A percentile compares a stretch with the other conserved stretches of the same genome.
Evolutionary conservation across 2,113 vertebrate genomes (phyloP).

Genomic region (Erinaceus europaeus): DNA sequence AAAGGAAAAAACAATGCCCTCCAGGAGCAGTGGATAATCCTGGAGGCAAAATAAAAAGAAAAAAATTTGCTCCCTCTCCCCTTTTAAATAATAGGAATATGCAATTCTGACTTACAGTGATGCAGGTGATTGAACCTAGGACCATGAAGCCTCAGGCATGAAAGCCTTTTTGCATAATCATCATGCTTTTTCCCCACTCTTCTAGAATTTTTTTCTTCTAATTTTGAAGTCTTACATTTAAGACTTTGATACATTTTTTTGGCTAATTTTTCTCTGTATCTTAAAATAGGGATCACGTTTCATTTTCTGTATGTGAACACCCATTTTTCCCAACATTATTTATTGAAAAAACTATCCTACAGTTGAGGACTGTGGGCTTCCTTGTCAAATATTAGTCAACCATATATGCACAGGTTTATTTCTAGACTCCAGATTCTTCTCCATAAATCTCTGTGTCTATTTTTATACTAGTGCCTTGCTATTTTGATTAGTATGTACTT

Average conservation of each 20-base stretch:
- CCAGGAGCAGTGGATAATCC: no score
- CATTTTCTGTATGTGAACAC: background rate
- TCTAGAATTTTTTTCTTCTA: background rate
- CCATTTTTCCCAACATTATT: background rate
- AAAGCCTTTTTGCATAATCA: no score
- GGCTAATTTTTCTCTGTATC: background rate
- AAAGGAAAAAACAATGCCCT: no score
- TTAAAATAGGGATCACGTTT: background rate
- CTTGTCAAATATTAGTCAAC: background rate
- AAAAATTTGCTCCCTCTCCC: no score
- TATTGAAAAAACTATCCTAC: background rate
- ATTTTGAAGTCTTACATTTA: background rate
- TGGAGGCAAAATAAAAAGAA: no score
- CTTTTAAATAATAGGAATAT: no score
- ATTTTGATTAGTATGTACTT: background rate
- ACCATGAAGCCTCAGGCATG: no score
- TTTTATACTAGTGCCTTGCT: background rate
- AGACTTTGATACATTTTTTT: background rate
- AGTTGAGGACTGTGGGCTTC: background rate
- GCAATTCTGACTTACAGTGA: no score
- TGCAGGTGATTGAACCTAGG: no score
- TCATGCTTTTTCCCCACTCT: no score
- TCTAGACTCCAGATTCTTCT: background rate
- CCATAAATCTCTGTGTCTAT: background rate
- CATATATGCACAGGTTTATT: background rate